These are phyloP conservation scores for Drosophila yakuba DNA, from an alignment of 1,140 invertebrate species.

Conservation along the genomic window DNA sequence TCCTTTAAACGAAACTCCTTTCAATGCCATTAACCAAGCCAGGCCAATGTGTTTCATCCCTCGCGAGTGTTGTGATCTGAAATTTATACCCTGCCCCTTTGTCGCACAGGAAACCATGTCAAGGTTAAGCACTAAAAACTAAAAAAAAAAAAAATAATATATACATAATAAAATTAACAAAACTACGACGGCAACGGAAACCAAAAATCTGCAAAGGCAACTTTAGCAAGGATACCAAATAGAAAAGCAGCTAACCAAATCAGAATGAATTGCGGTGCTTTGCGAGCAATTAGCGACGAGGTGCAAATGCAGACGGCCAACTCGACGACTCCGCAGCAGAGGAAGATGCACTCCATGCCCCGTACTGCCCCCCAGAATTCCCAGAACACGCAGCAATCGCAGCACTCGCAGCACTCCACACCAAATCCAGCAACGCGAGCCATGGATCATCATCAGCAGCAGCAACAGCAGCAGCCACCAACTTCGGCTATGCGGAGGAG, in stretches of 20 bases:
- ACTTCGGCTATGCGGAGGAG: constrained; percentile 54
- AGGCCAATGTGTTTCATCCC: background rate
- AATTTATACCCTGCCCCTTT: background rate
- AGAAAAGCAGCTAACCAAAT: constrained; percentile 26
- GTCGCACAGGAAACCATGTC: constrained; percentile 60
- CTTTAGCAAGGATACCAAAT: constrained; percentile 20
- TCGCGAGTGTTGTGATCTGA: constrained; percentile 12
- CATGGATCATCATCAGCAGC: background rate
- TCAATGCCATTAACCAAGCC: background rate
- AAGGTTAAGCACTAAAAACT: constrained; percentile 30
- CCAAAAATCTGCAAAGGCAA: constrained; percentile 50
- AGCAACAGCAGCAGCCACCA: constrained; percentile 22
- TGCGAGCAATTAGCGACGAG: constrained; percentile 74
- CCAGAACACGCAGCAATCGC: background rate
- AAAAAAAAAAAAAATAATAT: constrained; percentile 11
- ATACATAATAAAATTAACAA: background rate
- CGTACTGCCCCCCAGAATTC: constrained; percentile 27
- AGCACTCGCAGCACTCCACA: background rate
- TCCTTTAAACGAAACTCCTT: background rate
- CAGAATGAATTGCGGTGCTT: constrained; percentile 80
- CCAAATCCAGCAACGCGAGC: background rate
- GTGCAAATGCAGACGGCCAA: constrained; percentile 60
- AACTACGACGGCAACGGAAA: constrained; percentile 41
- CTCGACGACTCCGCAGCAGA: constrained; percentile 24
- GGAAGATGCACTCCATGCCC: constrained; percentile 74